These are phyloP conservation scores for Ageneiosus marmoratus DNA, from an alignment of 2,113 vertebrate genomes.

Conservation along the genomic window DNA sequence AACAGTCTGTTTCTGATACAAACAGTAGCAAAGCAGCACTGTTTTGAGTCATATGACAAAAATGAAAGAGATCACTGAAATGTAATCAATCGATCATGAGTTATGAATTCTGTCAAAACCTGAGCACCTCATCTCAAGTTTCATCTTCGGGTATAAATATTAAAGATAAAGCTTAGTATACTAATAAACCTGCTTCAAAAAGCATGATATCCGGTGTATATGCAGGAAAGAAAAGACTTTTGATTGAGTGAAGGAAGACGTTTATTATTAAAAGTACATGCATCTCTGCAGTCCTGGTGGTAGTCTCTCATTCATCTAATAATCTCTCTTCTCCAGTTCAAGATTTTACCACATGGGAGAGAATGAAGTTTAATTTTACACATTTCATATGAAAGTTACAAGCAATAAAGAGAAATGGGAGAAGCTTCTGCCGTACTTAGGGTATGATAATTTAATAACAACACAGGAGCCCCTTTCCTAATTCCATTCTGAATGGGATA, in stretches of 20 bases:
- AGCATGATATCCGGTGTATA: neutral
- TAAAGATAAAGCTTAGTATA: neutral
- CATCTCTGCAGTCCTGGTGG: neutral
- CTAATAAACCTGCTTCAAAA: neutral
- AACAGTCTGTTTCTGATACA: neutral
- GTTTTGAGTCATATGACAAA: neutral
- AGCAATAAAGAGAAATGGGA: neutral
- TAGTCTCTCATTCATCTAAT: neutral
- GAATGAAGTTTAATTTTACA: neutral
- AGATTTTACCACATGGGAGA: neutral
- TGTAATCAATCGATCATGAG: neutral
- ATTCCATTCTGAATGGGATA: neutral
- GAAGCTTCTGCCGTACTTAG: neutral
- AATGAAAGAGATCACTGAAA: neutral
- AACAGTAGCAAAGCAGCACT: neutral
- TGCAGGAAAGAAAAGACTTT: neutral
- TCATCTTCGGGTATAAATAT: neutral
- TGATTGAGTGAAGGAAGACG: neutral
- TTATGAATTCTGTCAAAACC: slow-evolving; percentile 1
- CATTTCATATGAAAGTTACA: neutral
- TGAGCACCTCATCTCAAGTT: too few relatives aligned
- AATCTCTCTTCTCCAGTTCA: neutral
- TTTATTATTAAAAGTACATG: neutral
- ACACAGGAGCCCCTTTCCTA: neutral
- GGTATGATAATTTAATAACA: neutral